Evolutionary conservation across 2,113 vertebrate genomes (phyloP).

Genomic region (Gymnobelideus leadbeateri): DNA sequence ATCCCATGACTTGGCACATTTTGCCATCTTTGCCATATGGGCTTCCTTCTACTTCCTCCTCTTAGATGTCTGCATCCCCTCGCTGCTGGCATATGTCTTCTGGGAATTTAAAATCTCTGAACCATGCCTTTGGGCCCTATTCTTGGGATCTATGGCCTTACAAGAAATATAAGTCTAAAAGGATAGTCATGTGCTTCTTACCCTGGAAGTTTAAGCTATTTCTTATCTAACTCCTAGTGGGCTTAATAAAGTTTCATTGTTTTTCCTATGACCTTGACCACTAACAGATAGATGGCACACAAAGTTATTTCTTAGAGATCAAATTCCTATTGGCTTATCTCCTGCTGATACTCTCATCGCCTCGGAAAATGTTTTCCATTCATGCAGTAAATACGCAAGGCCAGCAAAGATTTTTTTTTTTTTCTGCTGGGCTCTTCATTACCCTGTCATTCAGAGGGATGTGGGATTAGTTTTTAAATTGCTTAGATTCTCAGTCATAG

Average conservation of each 20-base stretch:
- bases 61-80: background rate
- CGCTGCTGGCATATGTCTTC: background rate
- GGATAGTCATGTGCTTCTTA: background rate
- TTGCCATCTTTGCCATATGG: background rate
- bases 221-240: background rate
- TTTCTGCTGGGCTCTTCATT: background rate
- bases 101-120: background rate
- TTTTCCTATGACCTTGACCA: background rate
- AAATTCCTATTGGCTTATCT: background rate
- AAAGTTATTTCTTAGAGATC: background rate
- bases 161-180: background rate
- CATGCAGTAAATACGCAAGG: background rate
- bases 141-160: background rate
- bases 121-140: background rate
- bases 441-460: slow-evolving; percentile 8
- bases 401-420: background rate
- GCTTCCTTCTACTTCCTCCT: background rate
- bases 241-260: background rate
- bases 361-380: background rate
- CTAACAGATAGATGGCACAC: background rate
- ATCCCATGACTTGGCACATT: background rate
- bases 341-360: background rate
- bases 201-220: background rate
- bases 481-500: slow-evolving; percentile 19
- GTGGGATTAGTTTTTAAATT: slow-evolving; percentile 19